A percentile compares a stretch with the other conserved stretches of the same genome.
Evolutionary conservation across 2,797 vertebrate species (phyloP).

Genomic region (Thalassophryne amazonica): DNA sequence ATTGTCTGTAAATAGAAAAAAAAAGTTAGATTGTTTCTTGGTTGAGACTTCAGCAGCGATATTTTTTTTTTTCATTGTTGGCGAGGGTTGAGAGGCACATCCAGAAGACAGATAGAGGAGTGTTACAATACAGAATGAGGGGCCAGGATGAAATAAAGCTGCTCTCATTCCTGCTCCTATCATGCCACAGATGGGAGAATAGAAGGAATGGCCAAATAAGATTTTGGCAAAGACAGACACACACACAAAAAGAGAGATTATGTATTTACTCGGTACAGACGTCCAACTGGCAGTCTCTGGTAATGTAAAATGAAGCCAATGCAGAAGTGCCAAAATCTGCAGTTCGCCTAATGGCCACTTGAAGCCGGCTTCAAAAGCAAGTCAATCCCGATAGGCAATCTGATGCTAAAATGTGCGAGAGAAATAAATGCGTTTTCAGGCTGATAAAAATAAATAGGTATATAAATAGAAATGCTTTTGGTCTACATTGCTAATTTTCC

Average conservation of each 20-base stretch:
- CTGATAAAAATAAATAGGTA: too few relatives aligned
- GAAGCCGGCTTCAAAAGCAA: too few relatives aligned
- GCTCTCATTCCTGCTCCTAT: conserved; percentile 10
- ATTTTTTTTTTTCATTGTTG: background rate
- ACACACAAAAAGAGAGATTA: background rate
- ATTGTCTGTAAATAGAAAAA: conserved; percentile 35
- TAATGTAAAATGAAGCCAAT: too few relatives aligned
- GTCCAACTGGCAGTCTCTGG: too few relatives aligned
- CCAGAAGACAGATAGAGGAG: conserved; percentile 24
- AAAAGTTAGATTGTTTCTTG: conserved; percentile 40
- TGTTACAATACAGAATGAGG: background rate
- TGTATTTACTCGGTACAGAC: background rate
- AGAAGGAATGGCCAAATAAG: conserved; percentile 1
- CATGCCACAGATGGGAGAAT: conserved; percentile 3
- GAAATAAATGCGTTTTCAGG: too few relatives aligned
- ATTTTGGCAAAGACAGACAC: background rate
- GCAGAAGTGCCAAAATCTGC: too few relatives aligned
- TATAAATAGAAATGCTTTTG: too few relatives aligned
- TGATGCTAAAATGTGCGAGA: too few relatives aligned
- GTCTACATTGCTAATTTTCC: too few relatives aligned
- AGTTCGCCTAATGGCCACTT: too few relatives aligned
- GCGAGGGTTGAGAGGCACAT: conserved; percentile 35
- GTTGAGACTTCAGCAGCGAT: conserved; percentile 23
- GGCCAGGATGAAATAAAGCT: conserved; percentile 8
- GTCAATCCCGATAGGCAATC: too few relatives aligned